Percentiles rank a stretch among this genome's conserved stretches.
These are phyloP conservation scores for Chlorospingus flavigularis DNA, from an alignment of 2,797 vertebrate species.

Conservation along the genomic window DNA sequence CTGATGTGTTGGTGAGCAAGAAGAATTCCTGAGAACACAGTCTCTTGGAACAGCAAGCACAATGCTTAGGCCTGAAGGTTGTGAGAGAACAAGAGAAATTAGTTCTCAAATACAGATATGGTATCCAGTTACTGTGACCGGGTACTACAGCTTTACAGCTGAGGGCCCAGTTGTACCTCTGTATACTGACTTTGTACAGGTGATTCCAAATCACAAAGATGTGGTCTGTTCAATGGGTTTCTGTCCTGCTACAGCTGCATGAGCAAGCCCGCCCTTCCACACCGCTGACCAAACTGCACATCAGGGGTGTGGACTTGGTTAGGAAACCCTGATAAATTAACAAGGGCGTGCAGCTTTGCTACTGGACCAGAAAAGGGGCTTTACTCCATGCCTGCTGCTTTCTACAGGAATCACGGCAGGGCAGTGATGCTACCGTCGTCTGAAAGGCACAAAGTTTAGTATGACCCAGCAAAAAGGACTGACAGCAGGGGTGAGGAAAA, in stretches of 20 bases:
- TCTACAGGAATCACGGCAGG: not conserved
- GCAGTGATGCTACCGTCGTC: rapidly evolving
- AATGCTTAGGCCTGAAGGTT: not conserved
- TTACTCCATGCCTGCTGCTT: not conserved
- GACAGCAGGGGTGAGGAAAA: not conserved
- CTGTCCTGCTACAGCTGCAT: not conserved
- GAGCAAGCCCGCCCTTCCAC: not conserved
- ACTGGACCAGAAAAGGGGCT: not conserved
- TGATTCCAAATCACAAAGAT: not conserved
- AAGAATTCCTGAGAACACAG: not conserved
- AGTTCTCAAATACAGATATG: not conserved
- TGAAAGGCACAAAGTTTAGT: not conserved
- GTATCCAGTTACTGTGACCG: not conserved
- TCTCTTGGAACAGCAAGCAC: not conserved
- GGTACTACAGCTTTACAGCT: not conserved
- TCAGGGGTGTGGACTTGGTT: not conserved
- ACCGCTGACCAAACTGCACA: not conserved
- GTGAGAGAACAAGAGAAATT: not conserved
- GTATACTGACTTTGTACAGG: not conserved
- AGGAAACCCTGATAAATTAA: not conserved
- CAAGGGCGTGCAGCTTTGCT: not conserved
- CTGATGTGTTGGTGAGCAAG: not conserved
- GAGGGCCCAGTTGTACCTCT: not conserved
- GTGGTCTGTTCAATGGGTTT: not conserved
- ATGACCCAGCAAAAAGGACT: not conserved